Conservation (phyloP, 2,888 invertebrate species). For the Eilema caniola region DNA sequence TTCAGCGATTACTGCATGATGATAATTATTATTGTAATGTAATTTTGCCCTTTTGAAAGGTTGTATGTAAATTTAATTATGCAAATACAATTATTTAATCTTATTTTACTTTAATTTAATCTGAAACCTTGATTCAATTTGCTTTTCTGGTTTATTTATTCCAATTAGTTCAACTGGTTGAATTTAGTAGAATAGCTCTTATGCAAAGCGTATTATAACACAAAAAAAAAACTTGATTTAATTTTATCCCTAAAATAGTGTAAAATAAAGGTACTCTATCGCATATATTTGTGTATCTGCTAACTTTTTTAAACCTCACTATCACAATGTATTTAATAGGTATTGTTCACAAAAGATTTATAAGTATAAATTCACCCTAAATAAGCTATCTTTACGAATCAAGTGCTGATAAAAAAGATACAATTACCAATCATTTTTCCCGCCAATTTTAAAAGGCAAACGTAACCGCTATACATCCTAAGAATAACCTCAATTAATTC, state of each 20-base stretch:
- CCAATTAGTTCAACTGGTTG: background rate
- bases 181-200: background rate
- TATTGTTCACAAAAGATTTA: background rate
- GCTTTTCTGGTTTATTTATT: background rate
- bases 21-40: background rate
- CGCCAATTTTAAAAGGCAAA: background rate
- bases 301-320: too few species aligned
- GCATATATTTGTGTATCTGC: too few species aligned
- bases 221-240: too few species aligned
- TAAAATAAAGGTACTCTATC: too few species aligned
- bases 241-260: too few species aligned
- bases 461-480: slow-evolving; percentile 14
- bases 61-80: background rate
- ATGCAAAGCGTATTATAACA: too few species aligned
- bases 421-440: background rate
- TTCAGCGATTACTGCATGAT: background rate
- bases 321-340: too few species aligned
- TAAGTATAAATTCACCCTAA: background rate
- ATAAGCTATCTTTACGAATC: too few species aligned
- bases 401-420: too few species aligned
- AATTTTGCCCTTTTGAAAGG: background rate
- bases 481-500: slow-evolving; percentile 14
- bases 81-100: background rate
- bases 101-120: background rate
- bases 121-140: background rate